phyloP scores from a whole-genome alignment of 1,140 invertebrate genomes.

The Rhagoletis zephyria region DNA sequence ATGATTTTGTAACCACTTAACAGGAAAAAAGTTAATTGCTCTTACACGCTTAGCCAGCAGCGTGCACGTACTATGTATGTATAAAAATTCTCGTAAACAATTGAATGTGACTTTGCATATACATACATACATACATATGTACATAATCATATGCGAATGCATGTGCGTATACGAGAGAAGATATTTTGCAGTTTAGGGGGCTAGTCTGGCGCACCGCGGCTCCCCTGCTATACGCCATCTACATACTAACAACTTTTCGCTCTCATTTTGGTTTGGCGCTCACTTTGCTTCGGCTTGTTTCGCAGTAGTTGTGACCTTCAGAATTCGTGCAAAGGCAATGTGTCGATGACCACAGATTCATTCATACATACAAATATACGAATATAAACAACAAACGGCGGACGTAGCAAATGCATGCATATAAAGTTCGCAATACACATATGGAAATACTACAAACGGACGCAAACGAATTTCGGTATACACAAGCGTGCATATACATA shows the following conservation, averaged over 20 bases:
- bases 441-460: not conserved
- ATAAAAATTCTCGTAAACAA: not conserved
- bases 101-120: not conserved
- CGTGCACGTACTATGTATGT: not conserved
- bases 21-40: too few species aligned
- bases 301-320: conserved; percentile 72
- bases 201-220: conserved; percentile 9
- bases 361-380: conserved; percentile 58
- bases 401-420: conserved; percentile 58
- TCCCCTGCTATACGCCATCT: not conserved
- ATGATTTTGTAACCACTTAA: too few species aligned
- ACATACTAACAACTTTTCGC: not conserved
- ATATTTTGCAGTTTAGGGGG: not conserved
- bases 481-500: not conserved
- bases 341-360: conserved; percentile 74
- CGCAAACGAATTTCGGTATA: not conserved
- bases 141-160: not conserved
- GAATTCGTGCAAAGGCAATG: conserved; percentile 74
- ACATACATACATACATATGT: too few species aligned
- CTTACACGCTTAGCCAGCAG: too few species aligned
- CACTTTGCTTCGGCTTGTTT: conserved; percentile 49
- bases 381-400: conserved; percentile 65
- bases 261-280: conserved; percentile 1
- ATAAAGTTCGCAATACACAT: not conserved
- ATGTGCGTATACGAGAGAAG: not conserved